Evolutionary conservation across 2,797 vertebrate genomes (phyloP).

Genomic region (Oryzias dopingdopingensis): DNA sequence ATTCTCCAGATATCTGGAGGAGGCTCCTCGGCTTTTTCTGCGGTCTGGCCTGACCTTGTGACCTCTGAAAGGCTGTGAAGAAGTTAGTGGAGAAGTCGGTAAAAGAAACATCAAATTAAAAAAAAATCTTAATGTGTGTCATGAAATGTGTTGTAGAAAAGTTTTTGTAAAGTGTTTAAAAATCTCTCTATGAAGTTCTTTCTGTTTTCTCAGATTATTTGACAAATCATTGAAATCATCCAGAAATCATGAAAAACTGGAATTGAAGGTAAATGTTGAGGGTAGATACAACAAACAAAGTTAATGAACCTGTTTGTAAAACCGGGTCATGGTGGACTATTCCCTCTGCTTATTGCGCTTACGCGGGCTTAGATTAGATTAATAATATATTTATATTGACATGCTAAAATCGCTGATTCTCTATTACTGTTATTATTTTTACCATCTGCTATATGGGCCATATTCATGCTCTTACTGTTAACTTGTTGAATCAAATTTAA

Average conservation of each 20-base stretch:
- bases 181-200: neutral
- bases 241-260: neutral
- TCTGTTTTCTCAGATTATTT: neutral
- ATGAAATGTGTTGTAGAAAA: too few relatives aligned
- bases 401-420: too few relatives aligned
- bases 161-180: too few relatives aligned
- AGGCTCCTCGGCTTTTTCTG: constrained; percentile 61
- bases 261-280: neutral
- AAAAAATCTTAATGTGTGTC: neutral
- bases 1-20: constrained; percentile 65
- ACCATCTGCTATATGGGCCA: too few relatives aligned
- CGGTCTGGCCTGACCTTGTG: constrained; percentile 55
- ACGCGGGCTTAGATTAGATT: too few relatives aligned
- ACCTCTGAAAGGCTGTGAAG: constrained; percentile 13
- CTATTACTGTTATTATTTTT: too few relatives aligned
- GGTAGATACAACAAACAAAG: constrained; percentile 13
- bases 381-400: too few relatives aligned
- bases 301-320: constrained; percentile 41
- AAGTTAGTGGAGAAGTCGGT: neutral
- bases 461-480: too few relatives aligned
- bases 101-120: neutral
- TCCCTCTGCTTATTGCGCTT: too few relatives aligned
- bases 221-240: neutral
- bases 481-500: too few relatives aligned
- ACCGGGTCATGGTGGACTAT: too few relatives aligned